A percentile compares a stretch with the other conserved stretches of the same genome.
phyloP scores from a whole-genome alignment of 2,888 invertebrate genomes.

The Tenthredo mesomela region DNA sequence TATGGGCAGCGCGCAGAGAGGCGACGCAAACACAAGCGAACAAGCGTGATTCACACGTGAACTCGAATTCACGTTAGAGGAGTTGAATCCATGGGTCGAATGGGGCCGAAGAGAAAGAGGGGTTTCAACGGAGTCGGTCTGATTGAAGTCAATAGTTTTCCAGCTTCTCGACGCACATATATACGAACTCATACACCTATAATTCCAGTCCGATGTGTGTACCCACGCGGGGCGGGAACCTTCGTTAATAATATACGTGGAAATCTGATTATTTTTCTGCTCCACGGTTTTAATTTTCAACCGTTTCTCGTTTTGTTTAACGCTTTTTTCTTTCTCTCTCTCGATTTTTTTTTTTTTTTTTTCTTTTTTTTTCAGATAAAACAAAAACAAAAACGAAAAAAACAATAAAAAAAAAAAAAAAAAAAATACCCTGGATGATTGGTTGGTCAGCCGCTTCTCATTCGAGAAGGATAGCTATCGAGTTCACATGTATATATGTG shows the following conservation, averaged over 20 bases:
- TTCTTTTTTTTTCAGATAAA: not conserved
- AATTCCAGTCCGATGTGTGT: conserved; percentile 10
- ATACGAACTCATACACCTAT: not conserved
- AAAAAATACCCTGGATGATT: not conserved
- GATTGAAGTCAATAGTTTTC: conserved; percentile 74
- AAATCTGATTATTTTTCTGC: conserved; percentile 77
- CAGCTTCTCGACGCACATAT: conserved; percentile 58
- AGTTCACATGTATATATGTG: not conserved
- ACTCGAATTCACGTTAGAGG: conserved; percentile 60
- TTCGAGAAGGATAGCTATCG: not conserved
- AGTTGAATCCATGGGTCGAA: conserved; percentile 58
- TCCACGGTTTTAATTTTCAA: conserved; percentile 73
- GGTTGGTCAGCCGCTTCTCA: conserved; percentile 13
- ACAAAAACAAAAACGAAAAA: not conserved
- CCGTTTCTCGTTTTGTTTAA: conserved; percentile 56
- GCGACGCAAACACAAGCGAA: conserved; percentile 33
- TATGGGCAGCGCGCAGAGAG: conserved; percentile 13
- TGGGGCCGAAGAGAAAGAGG: conserved; percentile 50
- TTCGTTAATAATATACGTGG: conserved; percentile 75
- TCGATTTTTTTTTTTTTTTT: conserved; percentile 54
- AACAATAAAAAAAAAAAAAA: too few relatives aligned
- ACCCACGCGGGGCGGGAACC: conserved; percentile 56
- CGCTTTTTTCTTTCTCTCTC: conserved; percentile 68
- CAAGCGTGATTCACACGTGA: conserved; percentile 61
- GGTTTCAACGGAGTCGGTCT: conserved; percentile 60